Evolutionary conservation across 2,797 vertebrate genomes (phyloP).

Genomic region (Nasua narica): DNA sequence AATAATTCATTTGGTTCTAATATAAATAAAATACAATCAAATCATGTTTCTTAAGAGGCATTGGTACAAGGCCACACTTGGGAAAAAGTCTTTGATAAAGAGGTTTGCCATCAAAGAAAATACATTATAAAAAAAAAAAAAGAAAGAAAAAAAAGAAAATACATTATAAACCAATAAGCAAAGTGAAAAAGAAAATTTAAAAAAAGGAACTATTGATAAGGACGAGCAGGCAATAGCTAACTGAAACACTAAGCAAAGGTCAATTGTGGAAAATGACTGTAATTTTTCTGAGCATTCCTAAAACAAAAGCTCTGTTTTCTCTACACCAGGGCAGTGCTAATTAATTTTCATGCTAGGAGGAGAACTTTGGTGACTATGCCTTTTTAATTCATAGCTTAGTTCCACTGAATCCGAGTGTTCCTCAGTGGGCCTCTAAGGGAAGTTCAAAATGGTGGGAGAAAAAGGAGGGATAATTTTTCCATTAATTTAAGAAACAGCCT

Average conservation of each 20-base stretch:
- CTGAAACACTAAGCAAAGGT: constrained; percentile 20
- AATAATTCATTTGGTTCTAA: background rate
- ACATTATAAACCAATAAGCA: background rate
- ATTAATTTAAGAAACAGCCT: constrained; percentile 56
- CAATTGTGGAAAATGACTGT: constrained; percentile 16
- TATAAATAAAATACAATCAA: background rate
- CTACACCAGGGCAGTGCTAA: background rate
- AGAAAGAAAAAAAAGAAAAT: background rate
- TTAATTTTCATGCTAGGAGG: constrained; percentile 48
- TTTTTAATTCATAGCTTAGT: constrained; percentile 56
- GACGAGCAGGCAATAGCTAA: background rate
- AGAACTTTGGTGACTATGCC: background rate
- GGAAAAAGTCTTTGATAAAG: background rate
- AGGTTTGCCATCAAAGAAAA: background rate
- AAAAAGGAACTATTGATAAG: background rate
- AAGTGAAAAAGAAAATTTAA: background rate
- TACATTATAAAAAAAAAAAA: constrained; percentile 20
- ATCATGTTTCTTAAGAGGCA: background rate
- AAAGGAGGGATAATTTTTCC: background rate
- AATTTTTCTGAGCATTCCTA: constrained; percentile 18
- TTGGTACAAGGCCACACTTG: background rate
- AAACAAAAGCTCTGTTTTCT: constrained; percentile 30
- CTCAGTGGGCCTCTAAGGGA: constrained; percentile 34
- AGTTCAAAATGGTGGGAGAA: constrained; percentile 46
- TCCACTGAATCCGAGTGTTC: constrained; percentile 27